Conservation (phyloP, 2,888 invertebrate species). For the Entomobrya multifasciata region DNA sequence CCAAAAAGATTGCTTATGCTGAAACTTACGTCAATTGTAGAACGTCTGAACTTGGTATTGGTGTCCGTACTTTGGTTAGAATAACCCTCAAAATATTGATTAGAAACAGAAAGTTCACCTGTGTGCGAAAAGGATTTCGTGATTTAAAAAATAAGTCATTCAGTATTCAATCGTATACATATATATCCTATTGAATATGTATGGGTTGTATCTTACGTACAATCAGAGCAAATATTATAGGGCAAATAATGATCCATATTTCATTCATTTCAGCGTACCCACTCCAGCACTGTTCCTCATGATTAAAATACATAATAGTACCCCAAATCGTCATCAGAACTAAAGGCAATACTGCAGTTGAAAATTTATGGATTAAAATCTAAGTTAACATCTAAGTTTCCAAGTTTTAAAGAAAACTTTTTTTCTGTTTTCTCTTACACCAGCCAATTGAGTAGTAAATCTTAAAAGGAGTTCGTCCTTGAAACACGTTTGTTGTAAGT, state of each 20-base stretch:
- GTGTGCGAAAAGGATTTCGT: too few relatives aligned
- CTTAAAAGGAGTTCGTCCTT: slow-evolving; percentile 82
- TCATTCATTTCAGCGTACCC: background rate
- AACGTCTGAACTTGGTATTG: background rate
- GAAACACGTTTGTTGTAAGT: slow-evolving; percentile 83
- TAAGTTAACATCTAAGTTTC: background rate
- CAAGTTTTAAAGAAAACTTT: too few relatives aligned
- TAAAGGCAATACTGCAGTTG: background rate
- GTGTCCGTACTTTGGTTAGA: background rate
- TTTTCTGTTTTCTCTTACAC: too few relatives aligned
- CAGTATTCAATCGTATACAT: too few relatives aligned
- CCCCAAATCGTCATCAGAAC: background rate
- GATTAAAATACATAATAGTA: background rate
- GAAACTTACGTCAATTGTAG: background rate
- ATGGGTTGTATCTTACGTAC: background rate
- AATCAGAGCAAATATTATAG: background rate
- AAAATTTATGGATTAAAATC: background rate
- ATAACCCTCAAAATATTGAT: background rate
- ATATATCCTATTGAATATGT: too few relatives aligned
- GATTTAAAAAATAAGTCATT: too few relatives aligned
- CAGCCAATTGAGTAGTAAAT: slow-evolving; percentile 84
- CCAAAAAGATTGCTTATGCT: too few relatives aligned
- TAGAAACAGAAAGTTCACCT: background rate
- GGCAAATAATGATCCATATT: slow-evolving; percentile 6
- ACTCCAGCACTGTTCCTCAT: background rate